Base-by-base conservation (phyloP, 2,113 vertebrate genomes). In the Cranoglanis bouderius region DNA sequence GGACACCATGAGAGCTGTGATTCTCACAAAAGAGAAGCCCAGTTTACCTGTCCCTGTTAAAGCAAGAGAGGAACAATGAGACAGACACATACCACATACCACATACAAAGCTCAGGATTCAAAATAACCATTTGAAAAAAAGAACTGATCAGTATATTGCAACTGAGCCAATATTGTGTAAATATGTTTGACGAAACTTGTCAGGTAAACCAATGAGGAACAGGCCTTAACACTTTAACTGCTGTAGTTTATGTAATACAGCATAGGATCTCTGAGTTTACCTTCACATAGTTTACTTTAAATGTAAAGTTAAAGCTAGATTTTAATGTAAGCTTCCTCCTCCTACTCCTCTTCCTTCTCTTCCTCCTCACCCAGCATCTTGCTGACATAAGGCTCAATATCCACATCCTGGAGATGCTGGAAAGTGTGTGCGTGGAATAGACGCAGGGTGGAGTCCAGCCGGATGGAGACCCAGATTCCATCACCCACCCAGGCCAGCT, bases 401-500 rank as follows among this genome's bases (percentile, higher is more conserved):
- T 99, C 98, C 35, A 99, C 98, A 0, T 99, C 98, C 90, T 99
- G 98, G 77, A 99, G 96, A 88, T 99, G 98, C 91, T 99, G 98
- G 89, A 97, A 98, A 88, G 97, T 99, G 95, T 98, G 98, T 2
- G 98, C 98, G 0, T 99, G 98, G 92, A 99, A 99, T 55, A 99
- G 95, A 90, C 98, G 96, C 67, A 99, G 94, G 0, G 98, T 99
- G 43, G 98, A 99, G 91, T 99, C 98, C 91, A 99, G 94, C 8
- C 98, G 97, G 92, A 99, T 99, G n/a, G 98, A 99, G 86, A 99
- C 98, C 98, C 98, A 99, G 13, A 99, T 98, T 0, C 98, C 98
- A 0, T 99, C 98, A 1, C 98, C 98, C 0, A 99, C 97, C 98
- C 98, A 99, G 0, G 98, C 98, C 94, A 99, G 95, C 94, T 99